phyloP scores from a whole-genome alignment of 2,797 vertebrate genomes.

The Tenualosa ilisha region DNA sequence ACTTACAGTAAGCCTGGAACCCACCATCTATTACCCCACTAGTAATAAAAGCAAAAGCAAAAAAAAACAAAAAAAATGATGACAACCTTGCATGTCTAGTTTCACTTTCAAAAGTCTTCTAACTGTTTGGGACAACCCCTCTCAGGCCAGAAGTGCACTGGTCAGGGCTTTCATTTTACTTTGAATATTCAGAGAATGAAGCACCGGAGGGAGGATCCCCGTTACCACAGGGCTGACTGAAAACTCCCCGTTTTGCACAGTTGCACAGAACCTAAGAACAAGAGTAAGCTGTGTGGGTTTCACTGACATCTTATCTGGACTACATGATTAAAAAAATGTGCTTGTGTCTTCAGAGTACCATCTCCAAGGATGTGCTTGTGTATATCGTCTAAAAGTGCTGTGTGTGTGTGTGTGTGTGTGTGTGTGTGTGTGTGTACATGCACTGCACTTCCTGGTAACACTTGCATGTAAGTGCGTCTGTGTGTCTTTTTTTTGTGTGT shows the following conservation, averaged over 20 bases:
- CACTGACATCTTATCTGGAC: not conserved
- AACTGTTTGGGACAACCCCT: not conserved
- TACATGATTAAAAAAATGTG: slow-evolving; percentile 6
- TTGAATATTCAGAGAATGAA: not conserved
- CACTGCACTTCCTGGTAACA: too few relatives aligned
- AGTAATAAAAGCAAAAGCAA: not conserved
- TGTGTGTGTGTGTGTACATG: slow-evolving; percentile 2
- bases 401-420: not conserved
- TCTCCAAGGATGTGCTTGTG: not conserved
- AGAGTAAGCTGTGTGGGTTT: slow-evolving; percentile 6
- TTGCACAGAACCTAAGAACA: slow-evolving; percentile 3
- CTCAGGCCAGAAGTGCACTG: not conserved
- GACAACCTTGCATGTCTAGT: not conserved
- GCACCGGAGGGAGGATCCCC: not conserved
- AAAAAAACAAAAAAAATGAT: not conserved
- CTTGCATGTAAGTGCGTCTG: not conserved
- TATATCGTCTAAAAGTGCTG: not conserved
- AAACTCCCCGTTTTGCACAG: not conserved
- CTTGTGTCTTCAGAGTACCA: not conserved
- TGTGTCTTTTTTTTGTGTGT: not conserved
- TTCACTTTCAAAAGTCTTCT: not conserved
- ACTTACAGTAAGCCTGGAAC: slow-evolving; percentile 5
- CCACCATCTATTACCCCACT: not conserved
- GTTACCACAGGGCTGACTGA: not conserved
- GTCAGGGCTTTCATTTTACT: not conserved